phyloP scores from a whole-genome alignment of 2,888 invertebrate species.

The Nephrocerus scutellatus region DNA sequence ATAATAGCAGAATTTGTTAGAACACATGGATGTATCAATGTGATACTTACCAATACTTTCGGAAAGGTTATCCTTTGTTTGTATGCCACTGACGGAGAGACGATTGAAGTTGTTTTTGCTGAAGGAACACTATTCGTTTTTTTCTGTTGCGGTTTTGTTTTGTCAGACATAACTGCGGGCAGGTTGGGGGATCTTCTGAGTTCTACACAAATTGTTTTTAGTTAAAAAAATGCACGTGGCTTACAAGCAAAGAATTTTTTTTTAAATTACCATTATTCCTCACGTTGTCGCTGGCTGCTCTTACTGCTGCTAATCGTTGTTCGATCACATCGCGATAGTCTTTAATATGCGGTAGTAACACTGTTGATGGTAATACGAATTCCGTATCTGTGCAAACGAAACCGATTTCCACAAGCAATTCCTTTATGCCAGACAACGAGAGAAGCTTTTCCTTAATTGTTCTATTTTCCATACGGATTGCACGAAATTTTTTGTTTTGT shows the following conservation, averaged over 20 bases:
- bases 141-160: too few relatives aligned
- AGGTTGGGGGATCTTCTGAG: too few relatives aligned
- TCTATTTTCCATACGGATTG: slow-evolving; percentile 42
- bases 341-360: slow-evolving; percentile 37
- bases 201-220: too few relatives aligned
- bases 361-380: slow-evolving; percentile 35
- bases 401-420: slow-evolving; percentile 41
- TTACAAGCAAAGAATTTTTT: too few relatives aligned
- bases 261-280: too few relatives aligned
- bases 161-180: too few relatives aligned
- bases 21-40: neutral
- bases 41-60: slow-evolving; percentile 48
- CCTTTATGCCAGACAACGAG: slow-evolving; percentile 34
- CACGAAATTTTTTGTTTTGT: slow-evolving; percentile 40
- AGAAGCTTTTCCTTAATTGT: slow-evolving; percentile 43
- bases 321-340: slow-evolving; percentile 38
- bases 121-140: too few relatives aligned
- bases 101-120: too few relatives aligned
- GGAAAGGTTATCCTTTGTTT: slow-evolving; percentile 43
- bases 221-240: too few relatives aligned
- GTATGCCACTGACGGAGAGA: slow-evolving; percentile 35
- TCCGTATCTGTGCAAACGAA: slow-evolving; percentile 32
- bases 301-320: too few relatives aligned
- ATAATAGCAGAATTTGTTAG: neutral
- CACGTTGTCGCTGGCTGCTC: too few relatives aligned